Base-by-base conservation (phyloP, 2,113 vertebrate species). In the Synodontis membranacea region DNA sequence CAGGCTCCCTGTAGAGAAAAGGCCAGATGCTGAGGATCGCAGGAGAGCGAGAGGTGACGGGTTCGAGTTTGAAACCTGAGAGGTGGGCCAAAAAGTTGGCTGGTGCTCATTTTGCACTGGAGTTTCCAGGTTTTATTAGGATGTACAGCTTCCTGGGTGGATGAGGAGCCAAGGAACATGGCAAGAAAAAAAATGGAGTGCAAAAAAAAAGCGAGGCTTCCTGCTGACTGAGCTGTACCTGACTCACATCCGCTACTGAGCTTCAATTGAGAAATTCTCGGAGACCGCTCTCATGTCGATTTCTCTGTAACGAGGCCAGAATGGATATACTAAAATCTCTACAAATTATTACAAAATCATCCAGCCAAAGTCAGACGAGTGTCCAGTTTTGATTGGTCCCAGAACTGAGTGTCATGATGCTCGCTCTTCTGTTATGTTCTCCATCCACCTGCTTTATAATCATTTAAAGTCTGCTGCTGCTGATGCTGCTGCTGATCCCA, bases 21-120 rank as follows among this genome's bases (percentile, higher is more conserved):
- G 83, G 83, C 89, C 91, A 92, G 91, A 91, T 92, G 91, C 89
- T 92, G 62, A 37, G 66, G 86, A 79, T 89, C 70, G 70, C 86
- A 68, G 50, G 85, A 80, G 86, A 70, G 76, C 80, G 82, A 44
- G 83, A 80, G 88, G 88, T 89, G 88, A 89, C 86, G 82, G 87
- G 86, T 88, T 56, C 34, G 52, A 39, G 66, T 42, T 68, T 23
- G 60, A 87, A 78, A 64, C 68, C 89, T 64, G 54, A 75, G 83
- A 87, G 86, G 88, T 76, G 82, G 52, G 86, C 80, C 66, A 54
- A 8, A 68, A 28, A 84, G 72, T 87, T 72, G 48, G 31, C 80
- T 79, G 60, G 66, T 86, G 80, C 86, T 83, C 88, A 72, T 88
- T 84, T 84, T 52, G 50, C 48, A 66, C 84, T 60, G n/a, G 31